These are phyloP conservation scores for Polydrusus pterygomalis DNA, from an alignment of 2,888 invertebrate genomes.

Conservation along the genomic window DNA sequence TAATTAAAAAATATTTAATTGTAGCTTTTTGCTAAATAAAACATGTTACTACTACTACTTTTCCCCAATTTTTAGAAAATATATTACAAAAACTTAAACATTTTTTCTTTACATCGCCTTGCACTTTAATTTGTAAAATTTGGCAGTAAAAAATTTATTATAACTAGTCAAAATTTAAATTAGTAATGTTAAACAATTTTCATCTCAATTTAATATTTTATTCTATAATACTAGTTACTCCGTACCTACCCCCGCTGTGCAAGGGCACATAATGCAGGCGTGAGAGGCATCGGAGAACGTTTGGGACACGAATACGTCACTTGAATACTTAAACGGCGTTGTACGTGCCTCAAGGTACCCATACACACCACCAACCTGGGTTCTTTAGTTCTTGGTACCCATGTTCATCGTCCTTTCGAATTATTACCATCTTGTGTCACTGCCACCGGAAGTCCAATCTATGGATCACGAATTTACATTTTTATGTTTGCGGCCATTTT, in stretches of 20 bases:
- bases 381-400: conserved; percentile 61
- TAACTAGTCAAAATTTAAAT: no score
- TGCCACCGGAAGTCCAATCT: conserved; percentile 63
- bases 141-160: no score
- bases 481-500: conserved; percentile 51
- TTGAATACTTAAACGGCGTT: conserved; percentile 66
- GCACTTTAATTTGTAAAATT: no score
- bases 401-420: conserved; percentile 61
- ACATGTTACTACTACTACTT: no score
- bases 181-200: neutral
- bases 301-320: conserved; percentile 63
- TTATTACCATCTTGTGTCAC: conserved; percentile 57
- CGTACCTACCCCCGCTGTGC: conserved; percentile 3
- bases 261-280: conserved; percentile 47
- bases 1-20: no score
- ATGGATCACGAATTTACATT: conserved; percentile 57
- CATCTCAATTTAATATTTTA: no score
- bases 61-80: no score
- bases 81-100: no score
- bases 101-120: no score
- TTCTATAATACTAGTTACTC: neutral
- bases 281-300: conserved; percentile 62
- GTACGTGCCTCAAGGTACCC: conserved; percentile 48
- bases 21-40: no score
- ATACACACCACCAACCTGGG: conserved; percentile 63